phyloP scores from a whole-genome alignment of 2,888 invertebrate genomes.

The Melolontha melolontha region DNA sequence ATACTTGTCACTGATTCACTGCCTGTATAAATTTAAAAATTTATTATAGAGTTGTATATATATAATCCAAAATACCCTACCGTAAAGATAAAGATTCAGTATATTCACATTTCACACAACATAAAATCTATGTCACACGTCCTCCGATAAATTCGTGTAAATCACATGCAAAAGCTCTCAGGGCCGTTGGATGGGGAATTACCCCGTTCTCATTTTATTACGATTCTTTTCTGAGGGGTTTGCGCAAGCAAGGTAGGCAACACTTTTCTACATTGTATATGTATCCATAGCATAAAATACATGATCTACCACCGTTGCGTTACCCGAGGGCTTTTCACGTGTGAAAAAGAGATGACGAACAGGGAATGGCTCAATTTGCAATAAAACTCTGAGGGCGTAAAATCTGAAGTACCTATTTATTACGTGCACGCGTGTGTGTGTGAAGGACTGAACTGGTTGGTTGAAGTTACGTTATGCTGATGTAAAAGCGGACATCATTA shows the following conservation, averaged over 20 bases:
- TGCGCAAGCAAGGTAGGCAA: too few relatives aligned
- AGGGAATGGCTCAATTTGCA: constrained; percentile 29
- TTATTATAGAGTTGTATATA: too few relatives aligned
- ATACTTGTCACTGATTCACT: too few relatives aligned
- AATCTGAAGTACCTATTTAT: constrained; percentile 31
- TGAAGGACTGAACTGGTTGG: background rate
- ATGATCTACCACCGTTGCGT: constrained; percentile 18
- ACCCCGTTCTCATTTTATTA: too few relatives aligned
- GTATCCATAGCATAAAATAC: constrained; percentile 25
- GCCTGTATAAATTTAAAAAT: too few relatives aligned
- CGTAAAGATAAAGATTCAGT: background rate
- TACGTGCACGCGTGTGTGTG: constrained; percentile 21
- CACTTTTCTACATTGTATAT: too few relatives aligned
- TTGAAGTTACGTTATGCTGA: background rate
- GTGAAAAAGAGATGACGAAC: too few relatives aligned
- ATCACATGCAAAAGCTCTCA: constrained; percentile 20
- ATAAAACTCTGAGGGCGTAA: constrained; percentile 28
- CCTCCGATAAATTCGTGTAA: constrained; percentile 11
- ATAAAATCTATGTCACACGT: constrained; percentile 18
- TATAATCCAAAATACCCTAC: too few relatives aligned
- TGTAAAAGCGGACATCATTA: constrained; percentile 31
- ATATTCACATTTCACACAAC: constrained; percentile 5
- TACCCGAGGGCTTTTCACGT: constrained; percentile 8
- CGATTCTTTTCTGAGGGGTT: too few relatives aligned
- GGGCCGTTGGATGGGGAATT: background rate